These are phyloP conservation scores for Centropyge bicolor DNA, from an alignment of 2,797 vertebrate species.

Conservation along the genomic window DNA sequence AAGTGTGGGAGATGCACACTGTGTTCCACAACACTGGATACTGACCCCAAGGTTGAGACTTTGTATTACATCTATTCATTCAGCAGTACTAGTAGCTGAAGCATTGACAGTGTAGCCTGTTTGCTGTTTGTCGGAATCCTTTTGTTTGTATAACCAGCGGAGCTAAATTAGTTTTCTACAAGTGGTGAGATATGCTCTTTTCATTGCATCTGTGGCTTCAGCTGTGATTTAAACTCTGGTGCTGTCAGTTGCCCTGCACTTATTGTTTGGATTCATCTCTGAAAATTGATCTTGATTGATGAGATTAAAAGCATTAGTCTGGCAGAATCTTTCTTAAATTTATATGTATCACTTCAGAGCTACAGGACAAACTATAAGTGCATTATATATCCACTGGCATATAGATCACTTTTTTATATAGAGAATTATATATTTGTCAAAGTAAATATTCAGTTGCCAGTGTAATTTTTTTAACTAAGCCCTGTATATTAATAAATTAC, in stretches of 20 bases:
- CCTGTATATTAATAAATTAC: neutral
- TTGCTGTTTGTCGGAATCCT: neutral
- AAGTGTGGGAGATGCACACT: neutral
- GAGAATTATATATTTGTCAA: neutral
- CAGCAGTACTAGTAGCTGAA: neutral
- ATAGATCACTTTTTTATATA: neutral
- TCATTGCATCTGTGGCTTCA: too few species aligned
- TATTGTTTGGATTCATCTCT: slow-evolving; percentile 9
- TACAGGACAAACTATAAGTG: neutral
- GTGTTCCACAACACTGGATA: neutral
- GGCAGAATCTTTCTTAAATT: neutral
- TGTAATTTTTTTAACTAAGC: neutral
- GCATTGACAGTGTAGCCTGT: neutral
- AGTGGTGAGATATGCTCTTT: neutral
- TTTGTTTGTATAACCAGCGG: neutral
- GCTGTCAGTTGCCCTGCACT: neutral
- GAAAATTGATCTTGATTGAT: neutral
- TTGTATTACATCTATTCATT: neutral
- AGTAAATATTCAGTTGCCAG: neutral
- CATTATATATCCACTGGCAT: neutral
- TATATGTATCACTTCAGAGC: neutral
- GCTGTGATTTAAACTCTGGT: neutral
- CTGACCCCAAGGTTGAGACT: neutral
- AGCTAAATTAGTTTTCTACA: neutral
- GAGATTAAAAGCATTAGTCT: neutral